Evolutionary conservation across 2,888 invertebrate species (phyloP).

Genomic region (Synergus gifuensis): DNA sequence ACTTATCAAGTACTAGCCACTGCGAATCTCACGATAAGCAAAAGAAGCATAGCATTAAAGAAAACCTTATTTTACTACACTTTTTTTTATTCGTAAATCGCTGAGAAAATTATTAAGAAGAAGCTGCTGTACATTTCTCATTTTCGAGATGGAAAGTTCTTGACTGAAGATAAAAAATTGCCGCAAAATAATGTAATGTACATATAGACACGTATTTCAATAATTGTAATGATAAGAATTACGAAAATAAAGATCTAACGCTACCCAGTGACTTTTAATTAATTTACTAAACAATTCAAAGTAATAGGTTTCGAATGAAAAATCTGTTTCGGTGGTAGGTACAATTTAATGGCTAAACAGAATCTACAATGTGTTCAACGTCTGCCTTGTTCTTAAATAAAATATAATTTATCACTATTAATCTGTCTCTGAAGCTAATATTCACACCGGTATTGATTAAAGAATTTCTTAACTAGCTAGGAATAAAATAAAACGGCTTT

Average conservation of each 20-base stretch:
- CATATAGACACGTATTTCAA: constrained; percentile 23
- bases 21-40: background rate
- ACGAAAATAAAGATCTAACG: constrained; percentile 20
- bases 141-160: background rate
- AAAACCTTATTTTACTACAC: constrained; percentile 22
- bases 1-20: background rate
- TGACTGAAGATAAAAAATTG: background rate
- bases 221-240: constrained; percentile 10
- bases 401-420: constrained; percentile 51
- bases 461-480: constrained; percentile 3
- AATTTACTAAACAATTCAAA: too few species aligned
- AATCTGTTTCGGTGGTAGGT: constrained; percentile 54
- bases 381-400: constrained; percentile 43
- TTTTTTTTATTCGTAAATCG: constrained; percentile 22
- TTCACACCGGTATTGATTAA: constrained; percentile 49
- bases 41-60: constrained; percentile 2
- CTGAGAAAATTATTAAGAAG: background rate
- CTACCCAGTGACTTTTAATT: background rate
- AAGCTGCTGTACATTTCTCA: constrained; percentile 4
- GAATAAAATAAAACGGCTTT: constrained; percentile 34
- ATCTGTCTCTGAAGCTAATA: constrained; percentile 52
- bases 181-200: background rate
- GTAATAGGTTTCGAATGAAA: background rate
- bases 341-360: constrained; percentile 63
- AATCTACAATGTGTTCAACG: constrained; percentile 58